Base-by-base conservation (phyloP, 2,888 invertebrate genomes). In the Acleris laterana region DNA sequence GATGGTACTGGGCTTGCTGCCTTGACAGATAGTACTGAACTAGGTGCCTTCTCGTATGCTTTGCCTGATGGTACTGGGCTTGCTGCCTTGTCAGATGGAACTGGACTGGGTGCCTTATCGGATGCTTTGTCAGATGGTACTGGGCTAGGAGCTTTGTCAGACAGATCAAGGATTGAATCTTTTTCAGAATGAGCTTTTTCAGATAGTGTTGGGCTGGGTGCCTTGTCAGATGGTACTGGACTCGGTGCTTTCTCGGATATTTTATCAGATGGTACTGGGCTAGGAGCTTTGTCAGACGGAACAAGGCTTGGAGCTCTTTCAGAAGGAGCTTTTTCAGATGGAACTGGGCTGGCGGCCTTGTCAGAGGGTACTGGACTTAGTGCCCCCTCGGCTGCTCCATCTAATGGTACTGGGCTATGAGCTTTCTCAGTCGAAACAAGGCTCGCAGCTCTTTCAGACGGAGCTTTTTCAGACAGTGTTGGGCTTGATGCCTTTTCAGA, bases 151-250 rank as follows among this genome's bases (percentile, higher is more conserved):
- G 68, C 68, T 7, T 51, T 50, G 13, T 65, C 62, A 19, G 48
- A 53, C 4, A 25, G 19, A 38, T 17, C 20, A 20, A 42, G 51
- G 32, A 51, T 68, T 1, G 22, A 38, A 0, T 52, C 16, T 22
- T 51, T 62, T 0, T 64, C 70, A 1, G 62, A 68, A 9, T 42
- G 52, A 32, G 20, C 61, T 64, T 28, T 68, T 19, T 64, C 58
- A 3, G 46, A 11, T 1, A 16, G 6, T 0, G 3, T 50, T n/a
- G 52, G 25, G 25, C 58, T 62, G 9, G 32, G 53, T 1, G 2
- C 62, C 25, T 71, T 70, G 0, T 68, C 63, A 4, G 68, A 68
- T 9, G 61, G 44, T 1, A 59, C 32, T 1, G 62, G 68, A 32
- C 70, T 74, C 0, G 9, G 6, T 22, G 55, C 42, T 9, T 16